phyloP scores from a whole-genome alignment of 2,888 invertebrate species.

The Aleiodes testaceus region DNA sequence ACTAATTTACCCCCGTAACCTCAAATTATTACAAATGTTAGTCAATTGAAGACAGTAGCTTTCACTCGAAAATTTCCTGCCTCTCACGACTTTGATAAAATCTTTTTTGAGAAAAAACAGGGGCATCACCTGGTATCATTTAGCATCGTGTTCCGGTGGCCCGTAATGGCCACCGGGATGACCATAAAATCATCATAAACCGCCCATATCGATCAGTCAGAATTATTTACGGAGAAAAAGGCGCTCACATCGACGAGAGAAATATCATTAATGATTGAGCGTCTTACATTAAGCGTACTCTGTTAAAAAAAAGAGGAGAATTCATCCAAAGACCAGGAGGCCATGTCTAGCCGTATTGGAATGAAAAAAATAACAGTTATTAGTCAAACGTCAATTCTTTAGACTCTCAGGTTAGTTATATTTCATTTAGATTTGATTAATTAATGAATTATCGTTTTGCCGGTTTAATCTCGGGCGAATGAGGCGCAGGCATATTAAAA shows the following conservation, averaged over 20 bases:
- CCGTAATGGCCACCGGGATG: not conserved
- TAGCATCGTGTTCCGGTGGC: not conserved
- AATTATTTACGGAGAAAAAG: not conserved
- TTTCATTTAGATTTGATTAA: not conserved
- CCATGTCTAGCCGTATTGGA: not conserved
- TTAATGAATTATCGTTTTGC: not conserved
- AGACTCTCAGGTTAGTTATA: not conserved
- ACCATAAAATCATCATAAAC: slow-evolving; percentile 11
- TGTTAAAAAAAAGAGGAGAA: not conserved
- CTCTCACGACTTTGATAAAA: not conserved
- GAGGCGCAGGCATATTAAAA: slow-evolving; percentile 12
- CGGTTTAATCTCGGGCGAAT: not conserved
- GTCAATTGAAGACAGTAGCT: not conserved
- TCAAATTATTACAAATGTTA: not conserved
- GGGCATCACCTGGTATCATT: not conserved
- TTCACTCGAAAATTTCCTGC: not conserved
- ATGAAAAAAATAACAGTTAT: slow-evolving; percentile 18
- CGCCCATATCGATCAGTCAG: not conserved
- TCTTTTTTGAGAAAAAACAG: not conserved
- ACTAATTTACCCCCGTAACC: not conserved
- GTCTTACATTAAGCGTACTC: not conserved
- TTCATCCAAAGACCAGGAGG: slow-evolving; percentile 2
- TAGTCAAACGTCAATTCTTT: slow-evolving; percentile 8
- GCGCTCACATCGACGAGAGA: no score
- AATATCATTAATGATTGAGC: not conserved